phyloP scores from a whole-genome alignment of 2,113 vertebrate species.

The Lepidiolamprologus cunningtoni region DNA sequence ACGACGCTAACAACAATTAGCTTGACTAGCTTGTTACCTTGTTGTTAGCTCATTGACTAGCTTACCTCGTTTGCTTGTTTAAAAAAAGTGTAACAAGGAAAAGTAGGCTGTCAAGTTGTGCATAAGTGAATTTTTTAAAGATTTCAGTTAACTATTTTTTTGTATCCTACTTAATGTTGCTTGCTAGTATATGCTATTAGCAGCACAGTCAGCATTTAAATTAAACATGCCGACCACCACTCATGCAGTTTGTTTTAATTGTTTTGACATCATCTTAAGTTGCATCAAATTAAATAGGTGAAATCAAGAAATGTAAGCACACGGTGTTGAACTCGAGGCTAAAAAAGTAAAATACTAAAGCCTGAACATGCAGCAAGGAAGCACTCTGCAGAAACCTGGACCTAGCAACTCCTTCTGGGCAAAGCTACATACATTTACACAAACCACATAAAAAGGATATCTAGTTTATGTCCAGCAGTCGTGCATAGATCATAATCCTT shows the following conservation, averaged over 20 bases:
- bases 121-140: fast-evolving
- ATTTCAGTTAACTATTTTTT: neutral
- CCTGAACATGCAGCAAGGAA: neutral
- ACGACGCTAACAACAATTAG: neutral
- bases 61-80: neutral
- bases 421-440: neutral
- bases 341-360: neutral
- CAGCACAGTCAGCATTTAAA: fast-evolving
- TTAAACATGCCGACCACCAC: neutral
- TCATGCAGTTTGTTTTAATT: neutral
- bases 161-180: neutral
- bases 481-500: neutral
- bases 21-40: fast-evolving
- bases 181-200: neutral
- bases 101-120: neutral
- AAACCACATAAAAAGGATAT: neutral
- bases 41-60: neutral
- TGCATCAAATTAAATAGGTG: fast-evolving
- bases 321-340: fast-evolving
- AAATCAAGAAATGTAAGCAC: neutral
- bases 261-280: fast-evolving
- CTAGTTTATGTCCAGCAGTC: neutral
- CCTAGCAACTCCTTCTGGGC: neutral
- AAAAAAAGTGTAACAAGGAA: neutral
- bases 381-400: neutral